Base-by-base conservation (phyloP, 1,140 invertebrate species). In the Anastatus disparis region DNA sequence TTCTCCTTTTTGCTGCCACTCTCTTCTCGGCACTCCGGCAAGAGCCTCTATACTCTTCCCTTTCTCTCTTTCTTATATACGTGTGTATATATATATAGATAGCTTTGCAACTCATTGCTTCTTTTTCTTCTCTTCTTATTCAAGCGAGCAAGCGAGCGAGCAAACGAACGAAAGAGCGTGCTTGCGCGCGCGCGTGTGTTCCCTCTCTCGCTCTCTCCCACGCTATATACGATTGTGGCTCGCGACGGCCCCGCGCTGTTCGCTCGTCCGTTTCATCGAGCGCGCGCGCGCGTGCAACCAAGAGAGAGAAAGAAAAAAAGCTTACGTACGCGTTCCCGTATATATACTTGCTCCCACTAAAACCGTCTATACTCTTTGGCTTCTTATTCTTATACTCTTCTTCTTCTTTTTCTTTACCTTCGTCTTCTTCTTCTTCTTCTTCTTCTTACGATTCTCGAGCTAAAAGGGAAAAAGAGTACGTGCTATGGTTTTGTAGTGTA, bases 281-380 rank as follows among this genome's bases (percentile, higher is more conserved):
- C 72, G 70, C 74, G 69, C 64, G 63, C 69, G 75, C 71, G 72
- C 73, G 73, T 76, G 73, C 78, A 73, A 74, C 78, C 73, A 74
- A 76, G 77, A 76, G 77, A 76, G 76, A 77, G 79, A 78, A n/a
- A n/a, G n/a, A n/a, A n/a, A n/a, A n/a, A 75, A 70, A 72, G 72
- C 70, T 61, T 69, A 42, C 76, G 78, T n/a, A n/a, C 64, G 24
- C 59, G 76, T 80, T 83, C 79, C 79, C 81, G 81, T n/a, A n/a
- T n/a, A n/a, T n/a, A n/a, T n/a, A n/a, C n/a, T n/a, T n/a, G 74
- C 82, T 22, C 42, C 27, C 17, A 46, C 56, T 35, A n/a, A n/a
- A n/a, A n/a, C n/a, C n/a, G n/a, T n/a, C n/a, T 40, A 40, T 40
- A 40, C 38, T 40, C 7, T 40, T 13, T 40, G 26, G 9, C 40